Base-by-base conservation (phyloP, 2,888 invertebrate species). In the Thymelicus acteon region DNA sequence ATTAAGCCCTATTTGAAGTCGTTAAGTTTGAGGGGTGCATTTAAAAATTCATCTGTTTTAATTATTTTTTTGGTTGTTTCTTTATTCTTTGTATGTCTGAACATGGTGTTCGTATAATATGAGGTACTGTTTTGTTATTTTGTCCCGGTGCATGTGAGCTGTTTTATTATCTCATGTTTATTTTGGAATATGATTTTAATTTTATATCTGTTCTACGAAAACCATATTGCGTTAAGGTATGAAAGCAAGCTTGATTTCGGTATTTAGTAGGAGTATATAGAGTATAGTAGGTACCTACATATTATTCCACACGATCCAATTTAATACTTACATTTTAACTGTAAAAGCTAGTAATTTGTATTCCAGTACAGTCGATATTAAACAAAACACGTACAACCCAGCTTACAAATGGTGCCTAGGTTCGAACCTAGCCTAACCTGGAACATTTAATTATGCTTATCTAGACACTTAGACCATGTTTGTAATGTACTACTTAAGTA, bases 1-100 rank as follows among this genome's bases (percentile, higher is more conserved):
- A 78, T 79, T 78, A 75, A 77, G 72, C 75, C 75, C 74, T 69
- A 76, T 76, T 76, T 75, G 68, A 71, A 72, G 75, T 74, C 65
- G 77, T 78, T 77, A 76, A 77, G 60, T 63, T 44, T 39, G 63
- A 64, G 65, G 65, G 71, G 71, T 66, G 71, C 71, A 47, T 65
- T 71, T 61, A 60, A 71, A 63, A 60, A 70, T 64, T 40, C 70
- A 71, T 71, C 64, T 52, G 64, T 70, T 70, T 70, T 47, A 63
- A 64, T 70, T 70, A 49, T 58, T 40, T 40, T 40, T 48, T 60
- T 60, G 60, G 40, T 31, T 60, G 37, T 12, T 40, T 0, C 15
- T 44, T 12, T 40, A 8, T 40, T 8, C 5, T n/a, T 31, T 58
- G 3, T 58, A 7, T 39, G 58, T 39, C 37, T 58, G n/a, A 58